These are phyloP conservation scores for Glossosoma conforme DNA, from an alignment of 1,140 invertebrate species.

Conservation along the genomic window DNA sequence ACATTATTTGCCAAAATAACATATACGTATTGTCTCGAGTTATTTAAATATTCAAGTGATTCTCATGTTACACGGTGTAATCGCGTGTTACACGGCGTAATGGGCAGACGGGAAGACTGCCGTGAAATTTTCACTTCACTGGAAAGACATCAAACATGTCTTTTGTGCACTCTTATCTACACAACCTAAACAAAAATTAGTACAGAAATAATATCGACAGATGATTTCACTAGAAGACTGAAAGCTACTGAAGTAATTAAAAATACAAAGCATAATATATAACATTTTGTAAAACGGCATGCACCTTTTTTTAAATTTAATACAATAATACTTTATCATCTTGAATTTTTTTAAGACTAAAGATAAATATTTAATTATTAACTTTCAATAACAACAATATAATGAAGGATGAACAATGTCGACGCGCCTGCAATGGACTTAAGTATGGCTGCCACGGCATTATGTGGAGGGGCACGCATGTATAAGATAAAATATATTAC, in stretches of 20 bases:
- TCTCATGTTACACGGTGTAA: slow-evolving; percentile 8
- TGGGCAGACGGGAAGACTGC: too few relatives aligned
- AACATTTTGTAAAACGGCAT: too few relatives aligned
- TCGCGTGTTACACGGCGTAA: too few relatives aligned
- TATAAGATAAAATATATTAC: slow-evolving; percentile 26
- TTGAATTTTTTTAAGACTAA: slow-evolving; percentile 21
- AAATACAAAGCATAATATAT: too few relatives aligned
- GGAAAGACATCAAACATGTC: too few relatives aligned
- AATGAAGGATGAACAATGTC: slow-evolving; percentile 20
- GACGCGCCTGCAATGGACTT: slow-evolving; percentile 10
- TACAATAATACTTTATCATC: slow-evolving; percentile 28
- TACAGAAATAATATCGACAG: too few relatives aligned
- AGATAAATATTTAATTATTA: slow-evolving; percentile 27
- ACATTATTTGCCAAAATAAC: slow-evolving; percentile 15
- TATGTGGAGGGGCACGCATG: slow-evolving; percentile 10
- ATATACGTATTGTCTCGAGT: slow-evolving; percentile 29
- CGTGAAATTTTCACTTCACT: too few relatives aligned
- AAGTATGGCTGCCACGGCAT: slow-evolving; percentile 1
- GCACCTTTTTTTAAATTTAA: slow-evolving; percentile 15
- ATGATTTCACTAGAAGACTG: too few relatives aligned
- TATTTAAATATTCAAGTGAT: slow-evolving; percentile 16
- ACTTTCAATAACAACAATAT: slow-evolving; percentile 29
- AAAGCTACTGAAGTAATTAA: too few relatives aligned
- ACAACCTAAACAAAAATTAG: too few relatives aligned
- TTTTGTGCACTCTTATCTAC: too few relatives aligned